phyloP scores from a whole-genome alignment of 2,888 invertebrate genomes.

The Pandemis heparana region DNA sequence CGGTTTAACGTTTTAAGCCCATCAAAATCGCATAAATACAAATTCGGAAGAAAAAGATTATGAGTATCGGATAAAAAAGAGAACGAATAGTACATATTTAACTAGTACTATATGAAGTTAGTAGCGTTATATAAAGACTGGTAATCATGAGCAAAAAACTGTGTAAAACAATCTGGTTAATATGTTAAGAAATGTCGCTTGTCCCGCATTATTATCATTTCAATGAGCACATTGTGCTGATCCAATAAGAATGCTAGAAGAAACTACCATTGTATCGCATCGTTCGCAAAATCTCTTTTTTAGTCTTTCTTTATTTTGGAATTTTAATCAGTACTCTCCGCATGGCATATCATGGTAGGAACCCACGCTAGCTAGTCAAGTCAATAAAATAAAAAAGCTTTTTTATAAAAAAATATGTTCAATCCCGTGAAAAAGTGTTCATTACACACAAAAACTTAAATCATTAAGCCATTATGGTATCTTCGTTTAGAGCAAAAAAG shows the following conservation, averaged over 20 bases:
- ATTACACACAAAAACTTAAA: neutral
- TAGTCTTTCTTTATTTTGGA: neutral
- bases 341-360: neutral
- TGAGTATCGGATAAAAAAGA: too few species aligned
- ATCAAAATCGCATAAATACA: too few species aligned
- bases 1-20: too few species aligned
- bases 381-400: neutral
- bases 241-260: constrained; percentile 47
- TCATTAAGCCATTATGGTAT: constrained; percentile 10
- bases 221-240: constrained; percentile 64
- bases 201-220: constrained; percentile 57
- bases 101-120: too few species aligned
- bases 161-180: neutral
- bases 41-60: too few species aligned
- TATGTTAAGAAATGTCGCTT: neutral
- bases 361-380: neutral
- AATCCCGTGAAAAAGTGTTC: neutral
- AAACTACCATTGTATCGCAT: constrained; percentile 31
- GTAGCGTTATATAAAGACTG: too few species aligned
- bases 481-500: neutral
- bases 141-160: neutral
- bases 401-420: neutral
- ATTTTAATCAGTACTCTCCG: constrained; percentile 12
- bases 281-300: constrained; percentile 8
- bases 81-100: too few species aligned